Evolutionary conservation across 1,140 invertebrate genomes (phyloP).

Genomic region (Drosophila auraria): DNA sequence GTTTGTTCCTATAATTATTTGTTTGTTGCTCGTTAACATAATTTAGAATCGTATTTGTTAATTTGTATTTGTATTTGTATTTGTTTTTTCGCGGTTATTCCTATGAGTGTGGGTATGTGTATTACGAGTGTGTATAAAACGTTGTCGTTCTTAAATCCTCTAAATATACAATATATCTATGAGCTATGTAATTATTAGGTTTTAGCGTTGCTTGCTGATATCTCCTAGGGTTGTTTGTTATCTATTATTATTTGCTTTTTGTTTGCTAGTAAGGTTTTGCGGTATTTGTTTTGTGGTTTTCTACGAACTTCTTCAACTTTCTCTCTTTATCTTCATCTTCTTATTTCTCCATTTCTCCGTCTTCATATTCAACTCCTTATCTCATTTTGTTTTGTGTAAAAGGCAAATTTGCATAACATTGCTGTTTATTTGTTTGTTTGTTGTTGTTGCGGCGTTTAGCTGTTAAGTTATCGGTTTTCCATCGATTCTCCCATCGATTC

Average conservation of each 20-base stretch:
- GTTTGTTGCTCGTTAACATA: constrained; percentile 14
- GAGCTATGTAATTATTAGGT: constrained; percentile 61
- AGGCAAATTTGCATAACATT: constrained; percentile 72
- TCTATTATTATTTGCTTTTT: constrained; percentile 63
- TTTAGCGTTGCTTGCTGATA: constrained; percentile 61
- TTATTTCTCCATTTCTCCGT: constrained; percentile 20
- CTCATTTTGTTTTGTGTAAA: constrained; percentile 60
- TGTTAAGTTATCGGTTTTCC: constrained; percentile 21
- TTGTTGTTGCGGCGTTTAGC: constrained; percentile 11
- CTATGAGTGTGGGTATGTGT: constrained; percentile 62
- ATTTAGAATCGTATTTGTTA: not conserved
- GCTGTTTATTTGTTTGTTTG: constrained; percentile 36
- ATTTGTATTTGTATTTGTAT: constrained; percentile 28
- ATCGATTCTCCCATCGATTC: too few relatives aligned
- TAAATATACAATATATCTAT: constrained; percentile 31
- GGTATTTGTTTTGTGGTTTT: constrained; percentile 66
- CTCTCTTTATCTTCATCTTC: constrained; percentile 16
- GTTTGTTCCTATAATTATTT: constrained; percentile 45
- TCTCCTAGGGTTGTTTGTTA: constrained; percentile 40
- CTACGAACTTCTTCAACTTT: constrained; percentile 11
- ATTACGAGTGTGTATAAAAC: constrained; percentile 53
- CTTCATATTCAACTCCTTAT: not conserved
- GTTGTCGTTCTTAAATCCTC: constrained; percentile 6
- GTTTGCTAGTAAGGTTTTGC: constrained; percentile 81
- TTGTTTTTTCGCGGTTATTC: constrained; percentile 51